These are phyloP conservation scores for Luperina testacea DNA, from an alignment of 2,888 invertebrate species.

Conservation along the genomic window DNA sequence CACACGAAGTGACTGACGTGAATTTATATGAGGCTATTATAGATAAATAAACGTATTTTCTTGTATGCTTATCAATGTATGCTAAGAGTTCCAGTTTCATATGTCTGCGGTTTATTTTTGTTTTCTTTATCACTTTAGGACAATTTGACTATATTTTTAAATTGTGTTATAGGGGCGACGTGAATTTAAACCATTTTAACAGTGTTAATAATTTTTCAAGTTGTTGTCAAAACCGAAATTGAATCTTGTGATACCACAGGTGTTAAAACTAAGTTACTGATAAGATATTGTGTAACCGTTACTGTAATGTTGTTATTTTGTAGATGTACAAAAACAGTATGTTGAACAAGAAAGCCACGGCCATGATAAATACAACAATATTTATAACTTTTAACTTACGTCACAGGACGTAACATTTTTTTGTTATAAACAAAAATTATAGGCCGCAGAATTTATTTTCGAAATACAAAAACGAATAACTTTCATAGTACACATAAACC, in stretches of 20 bases:
- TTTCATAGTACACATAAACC: background rate
- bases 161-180: background rate
- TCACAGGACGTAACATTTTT: background rate
- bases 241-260: background rate
- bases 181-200: background rate
- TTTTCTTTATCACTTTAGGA: conserved; percentile 2
- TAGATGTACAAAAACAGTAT: background rate
- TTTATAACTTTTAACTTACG: background rate
- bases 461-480: background rate
- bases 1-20: background rate
- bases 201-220: too few species aligned
- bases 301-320: background rate
- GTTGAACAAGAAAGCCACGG: conserved; percentile 28
- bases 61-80: background rate
- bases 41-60: conserved; percentile 10
- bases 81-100: conserved; percentile 9
- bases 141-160: background rate
- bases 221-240: background rate
- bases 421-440: background rate
- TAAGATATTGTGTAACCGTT: background rate
- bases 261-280: background rate
- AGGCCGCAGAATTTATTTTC: background rate
- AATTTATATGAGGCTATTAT: conserved; percentile 13
- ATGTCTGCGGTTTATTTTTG: conserved; percentile 17
- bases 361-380: background rate